Evolutionary conservation across 2,888 invertebrate genomes (phyloP).

Genomic region (Pammene aurita): DNA sequence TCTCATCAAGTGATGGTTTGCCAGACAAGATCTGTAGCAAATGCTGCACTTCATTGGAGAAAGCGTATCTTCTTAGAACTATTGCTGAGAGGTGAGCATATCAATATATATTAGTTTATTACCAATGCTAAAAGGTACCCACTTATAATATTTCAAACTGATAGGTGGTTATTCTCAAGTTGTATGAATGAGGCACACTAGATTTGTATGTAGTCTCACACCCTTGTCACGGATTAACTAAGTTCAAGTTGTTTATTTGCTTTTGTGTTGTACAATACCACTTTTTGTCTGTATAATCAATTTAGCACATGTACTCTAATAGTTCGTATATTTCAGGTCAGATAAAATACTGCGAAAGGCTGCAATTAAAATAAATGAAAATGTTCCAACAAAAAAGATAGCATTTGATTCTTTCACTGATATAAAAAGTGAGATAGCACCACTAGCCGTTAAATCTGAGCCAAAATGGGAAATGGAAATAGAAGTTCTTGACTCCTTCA

Average conservation of each 20-base stretch:
- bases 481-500: constrained; percentile 57
- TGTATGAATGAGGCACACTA: no score
- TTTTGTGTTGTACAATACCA: no score
- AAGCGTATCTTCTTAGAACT: constrained; percentile 76
- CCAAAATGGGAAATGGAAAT: constrained; percentile 80
- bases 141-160: no score
- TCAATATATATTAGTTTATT: constrained; percentile 2
- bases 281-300: no score
- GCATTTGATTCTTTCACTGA: constrained; percentile 78
- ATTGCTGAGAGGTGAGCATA: constrained; percentile 73
- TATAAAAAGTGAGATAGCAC: constrained; percentile 77
- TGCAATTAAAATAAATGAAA: constrained; percentile 56
- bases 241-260: no score
- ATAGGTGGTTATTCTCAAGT: no score
- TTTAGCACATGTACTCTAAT: not conserved
- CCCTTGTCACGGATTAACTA: no score
- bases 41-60: constrained; percentile 75
- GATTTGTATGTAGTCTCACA: no score
- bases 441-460: constrained; percentile 68
- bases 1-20: constrained; percentile 74
- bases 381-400: constrained; percentile 72
- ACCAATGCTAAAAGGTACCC: no score
- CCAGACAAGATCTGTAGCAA: constrained; percentile 76
- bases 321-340: constrained; percentile 56
- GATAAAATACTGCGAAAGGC: constrained; percentile 71